Percentiles rank a stretch among this genome's conserved stretches.
These are phyloP conservation scores for Xestia ashworthii DNA, from an alignment of 2,888 invertebrate species.

Conservation along the genomic window DNA sequence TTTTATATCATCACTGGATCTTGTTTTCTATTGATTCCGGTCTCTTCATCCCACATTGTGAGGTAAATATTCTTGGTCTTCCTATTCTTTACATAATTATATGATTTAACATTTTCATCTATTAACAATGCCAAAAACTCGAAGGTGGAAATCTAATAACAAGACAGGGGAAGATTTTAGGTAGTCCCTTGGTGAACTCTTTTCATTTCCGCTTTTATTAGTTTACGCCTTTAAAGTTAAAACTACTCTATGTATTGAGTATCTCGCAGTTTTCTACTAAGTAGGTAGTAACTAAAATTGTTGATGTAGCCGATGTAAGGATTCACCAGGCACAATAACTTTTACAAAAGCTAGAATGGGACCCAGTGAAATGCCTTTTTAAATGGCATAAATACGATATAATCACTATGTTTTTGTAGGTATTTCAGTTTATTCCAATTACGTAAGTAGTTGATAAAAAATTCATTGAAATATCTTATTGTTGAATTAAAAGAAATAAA, in stretches of 20 bases:
- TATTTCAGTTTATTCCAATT: not conserved
- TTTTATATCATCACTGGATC: not conserved
- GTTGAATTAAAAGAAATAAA: no score
- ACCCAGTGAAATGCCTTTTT: conserved; percentile 25
- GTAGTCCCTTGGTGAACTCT: conserved; percentile 9
- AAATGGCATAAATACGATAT: not conserved
- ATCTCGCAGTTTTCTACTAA: not conserved
- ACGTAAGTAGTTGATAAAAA: not conserved
- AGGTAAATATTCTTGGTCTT: not conserved
- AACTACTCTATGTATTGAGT: not conserved
- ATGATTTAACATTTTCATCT: not conserved
- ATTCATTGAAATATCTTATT: conserved; percentile 3
- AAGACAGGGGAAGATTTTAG: not conserved
- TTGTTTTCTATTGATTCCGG: not conserved
- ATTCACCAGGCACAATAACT: not conserved
- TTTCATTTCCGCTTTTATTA: not conserved
- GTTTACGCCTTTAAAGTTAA: not conserved
- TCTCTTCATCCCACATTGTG: conserved; percentile 2
- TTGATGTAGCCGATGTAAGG: not conserved
- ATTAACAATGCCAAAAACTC: not conserved
- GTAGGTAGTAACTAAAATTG: not conserved
- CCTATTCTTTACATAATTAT: not conserved
- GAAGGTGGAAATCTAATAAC: not conserved
- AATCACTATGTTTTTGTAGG: not conserved
- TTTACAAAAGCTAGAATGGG: not conserved